Evolutionary conservation across 2,888 invertebrate genomes (phyloP).

Genomic region (Drosophila atripex): DNA sequence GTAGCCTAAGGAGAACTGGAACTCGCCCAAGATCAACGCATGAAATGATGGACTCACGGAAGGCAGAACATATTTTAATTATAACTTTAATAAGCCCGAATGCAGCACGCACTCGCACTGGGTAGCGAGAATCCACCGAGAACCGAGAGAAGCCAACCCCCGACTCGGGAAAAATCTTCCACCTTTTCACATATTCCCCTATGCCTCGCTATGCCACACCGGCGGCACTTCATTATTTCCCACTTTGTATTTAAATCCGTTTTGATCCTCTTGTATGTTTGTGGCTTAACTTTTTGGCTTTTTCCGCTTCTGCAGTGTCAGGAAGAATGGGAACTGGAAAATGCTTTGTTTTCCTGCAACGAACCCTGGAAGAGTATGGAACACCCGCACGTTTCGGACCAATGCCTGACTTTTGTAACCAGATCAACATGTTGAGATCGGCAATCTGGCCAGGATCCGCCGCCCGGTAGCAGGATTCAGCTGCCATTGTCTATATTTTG

Average conservation of each 20-base stretch:
- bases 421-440: constrained; percentile 71
- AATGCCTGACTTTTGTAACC: constrained; percentile 71
- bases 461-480: constrained; percentile 25
- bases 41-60: constrained; percentile 24
- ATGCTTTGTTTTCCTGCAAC: constrained; percentile 20
- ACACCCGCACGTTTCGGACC: constrained; percentile 69
- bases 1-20: constrained; percentile 36
- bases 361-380: constrained; percentile 45
- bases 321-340: constrained; percentile 23
- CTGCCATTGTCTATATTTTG: constrained; percentile 58
- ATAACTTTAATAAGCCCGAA: constrained; percentile 76
- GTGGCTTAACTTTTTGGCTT: constrained; percentile 80
- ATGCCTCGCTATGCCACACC: background rate
- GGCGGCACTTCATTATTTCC: constrained; percentile 76
- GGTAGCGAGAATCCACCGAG: background rate
- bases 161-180: constrained; percentile 32
- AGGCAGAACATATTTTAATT: constrained; percentile 67
- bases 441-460: constrained; percentile 39
- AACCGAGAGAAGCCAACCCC: constrained; percentile 22
- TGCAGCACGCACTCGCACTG: constrained; percentile 53
- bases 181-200: constrained; percentile 25
- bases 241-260: constrained; percentile 78
- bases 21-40: constrained; percentile 19
- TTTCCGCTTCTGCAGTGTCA: constrained; percentile 61
- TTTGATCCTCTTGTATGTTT: constrained; percentile 80